Conservation (phyloP, 2,888 invertebrate species). For the Piscicola geometra region DNA sequence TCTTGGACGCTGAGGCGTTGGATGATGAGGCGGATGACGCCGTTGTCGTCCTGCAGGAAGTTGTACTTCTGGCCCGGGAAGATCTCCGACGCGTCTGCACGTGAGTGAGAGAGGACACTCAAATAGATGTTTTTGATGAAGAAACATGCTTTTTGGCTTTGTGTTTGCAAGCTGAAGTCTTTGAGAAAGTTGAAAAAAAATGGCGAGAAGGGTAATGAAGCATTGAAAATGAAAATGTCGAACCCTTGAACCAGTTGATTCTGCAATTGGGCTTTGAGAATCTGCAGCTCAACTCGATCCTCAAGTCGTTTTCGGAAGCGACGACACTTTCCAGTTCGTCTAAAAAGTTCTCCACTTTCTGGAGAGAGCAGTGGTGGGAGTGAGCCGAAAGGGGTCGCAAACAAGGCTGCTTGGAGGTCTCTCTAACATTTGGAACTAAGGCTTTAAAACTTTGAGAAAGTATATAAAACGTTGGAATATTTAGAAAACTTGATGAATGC, state of each 20-base stretch:
- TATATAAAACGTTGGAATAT: too few relatives aligned
- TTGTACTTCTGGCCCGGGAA: constrained; percentile 94
- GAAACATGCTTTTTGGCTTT: background rate
- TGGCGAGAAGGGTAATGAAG: background rate
- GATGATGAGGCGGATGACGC: constrained; percentile 78
- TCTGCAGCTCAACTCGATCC: constrained; percentile 83
- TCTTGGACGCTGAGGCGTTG: constrained; percentile 88
- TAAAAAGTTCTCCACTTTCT: constrained; percentile 64
- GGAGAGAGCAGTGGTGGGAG: background rate
- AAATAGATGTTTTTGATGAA: background rate
- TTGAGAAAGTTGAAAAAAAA: constrained; percentile 3
- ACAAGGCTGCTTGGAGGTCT: background rate
- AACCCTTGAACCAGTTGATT: constrained; percentile 58
- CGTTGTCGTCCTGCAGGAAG: constrained; percentile 72
- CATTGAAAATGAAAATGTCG: constrained; percentile 39
- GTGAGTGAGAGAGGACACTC: too few relatives aligned
- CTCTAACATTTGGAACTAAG: background rate
- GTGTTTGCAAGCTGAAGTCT: background rate
- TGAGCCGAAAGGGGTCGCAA: background rate
- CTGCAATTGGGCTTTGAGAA: constrained; percentile 86
- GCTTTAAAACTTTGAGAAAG: background rate
- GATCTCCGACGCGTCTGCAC: constrained; percentile 67
- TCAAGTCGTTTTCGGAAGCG: constrained; percentile 94
- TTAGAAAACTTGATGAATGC: too few relatives aligned
- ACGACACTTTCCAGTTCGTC: constrained; percentile 88